Conservation (phyloP, 2,888 invertebrate genomes). For the Linnaemya tessellans region DNA sequence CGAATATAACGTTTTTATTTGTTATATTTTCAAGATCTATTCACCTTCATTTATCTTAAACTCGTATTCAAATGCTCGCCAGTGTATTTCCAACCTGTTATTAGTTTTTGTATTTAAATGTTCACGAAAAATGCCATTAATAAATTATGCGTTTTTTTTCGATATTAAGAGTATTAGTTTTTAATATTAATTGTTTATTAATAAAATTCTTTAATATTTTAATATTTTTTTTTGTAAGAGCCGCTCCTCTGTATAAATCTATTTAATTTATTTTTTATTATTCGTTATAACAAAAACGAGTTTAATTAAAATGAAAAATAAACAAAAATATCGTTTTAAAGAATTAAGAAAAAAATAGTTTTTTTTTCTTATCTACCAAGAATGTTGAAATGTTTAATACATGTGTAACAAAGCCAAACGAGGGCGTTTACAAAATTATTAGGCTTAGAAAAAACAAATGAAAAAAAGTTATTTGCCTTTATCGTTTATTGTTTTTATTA, state of each 20-base stretch:
- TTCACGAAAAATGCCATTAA: conserved; percentile 11
- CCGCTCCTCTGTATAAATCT: conserved; percentile 26
- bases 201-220: conserved; percentile 26
- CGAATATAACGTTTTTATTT: too few species aligned
- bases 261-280: not conserved
- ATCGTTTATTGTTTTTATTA: too few species aligned
- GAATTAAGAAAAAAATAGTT: not conserved
- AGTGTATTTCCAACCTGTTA: not conserved
- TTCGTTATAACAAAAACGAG: conserved; percentile 28
- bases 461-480: too few species aligned
- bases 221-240: conserved; percentile 19
- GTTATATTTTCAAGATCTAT: too few species aligned
- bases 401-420: not conserved
- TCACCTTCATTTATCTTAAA: too few species aligned
- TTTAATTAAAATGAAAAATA: conserved; percentile 6
- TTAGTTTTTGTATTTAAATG: not conserved
- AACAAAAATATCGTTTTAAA: not conserved
- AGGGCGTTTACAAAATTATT: not conserved
- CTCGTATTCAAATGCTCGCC: not conserved
- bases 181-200: conserved; percentile 9
- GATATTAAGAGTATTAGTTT: not conserved
- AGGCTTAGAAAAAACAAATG: not conserved
- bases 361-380: not conserved
- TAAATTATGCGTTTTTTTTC: not conserved
- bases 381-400: not conserved